Evolutionary conservation across 2,888 invertebrate genomes (phyloP).

Genomic region (Chouioia cunea): DNA sequence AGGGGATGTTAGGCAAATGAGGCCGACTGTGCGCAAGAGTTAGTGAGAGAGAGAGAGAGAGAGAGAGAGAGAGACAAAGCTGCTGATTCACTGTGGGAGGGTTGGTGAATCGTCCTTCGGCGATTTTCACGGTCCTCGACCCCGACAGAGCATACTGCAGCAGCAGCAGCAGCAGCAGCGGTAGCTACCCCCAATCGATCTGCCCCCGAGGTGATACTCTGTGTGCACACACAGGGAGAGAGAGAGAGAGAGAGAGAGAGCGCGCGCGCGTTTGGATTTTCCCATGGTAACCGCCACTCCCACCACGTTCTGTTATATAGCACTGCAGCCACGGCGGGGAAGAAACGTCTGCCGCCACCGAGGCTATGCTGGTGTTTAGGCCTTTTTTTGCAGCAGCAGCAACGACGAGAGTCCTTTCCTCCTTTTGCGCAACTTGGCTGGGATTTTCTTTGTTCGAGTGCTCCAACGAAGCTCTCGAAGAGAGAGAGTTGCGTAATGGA

Average conservation of each 20-base stretch:
- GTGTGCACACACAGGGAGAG: neutral
- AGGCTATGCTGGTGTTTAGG: too few relatives aligned
- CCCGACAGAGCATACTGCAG: slow-evolving; percentile 16
- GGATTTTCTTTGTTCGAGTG: too few relatives aligned
- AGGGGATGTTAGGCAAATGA: slow-evolving; percentile 56
- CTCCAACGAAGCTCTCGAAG: too few relatives aligned
- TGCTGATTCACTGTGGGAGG: neutral
- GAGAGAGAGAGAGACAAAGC: neutral
- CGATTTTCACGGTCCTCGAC: slow-evolving; percentile 48
- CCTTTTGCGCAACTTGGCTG: slow-evolving; percentile 33
- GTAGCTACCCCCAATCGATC: slow-evolving; percentile 36
- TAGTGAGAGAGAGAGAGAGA: slow-evolving; percentile 6
- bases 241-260: too few relatives aligned
- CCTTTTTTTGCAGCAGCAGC: too few relatives aligned
- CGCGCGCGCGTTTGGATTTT: slow-evolving; percentile 47
- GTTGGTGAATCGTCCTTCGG: slow-evolving; percentile 29
- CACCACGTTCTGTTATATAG: neutral
- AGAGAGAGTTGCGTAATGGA: too few relatives aligned
- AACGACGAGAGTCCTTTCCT: slow-evolving; percentile 4
- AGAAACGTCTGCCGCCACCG: too few relatives aligned
- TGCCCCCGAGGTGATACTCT: slow-evolving; percentile 28
- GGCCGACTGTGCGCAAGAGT: slow-evolving; percentile 1
- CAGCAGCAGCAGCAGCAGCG: neutral
- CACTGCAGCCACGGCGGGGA: neutral
- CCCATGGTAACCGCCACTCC: slow-evolving; percentile 47